Base-by-base conservation (phyloP, 2,888 invertebrate species). In the Dorcus hopei region DNA sequence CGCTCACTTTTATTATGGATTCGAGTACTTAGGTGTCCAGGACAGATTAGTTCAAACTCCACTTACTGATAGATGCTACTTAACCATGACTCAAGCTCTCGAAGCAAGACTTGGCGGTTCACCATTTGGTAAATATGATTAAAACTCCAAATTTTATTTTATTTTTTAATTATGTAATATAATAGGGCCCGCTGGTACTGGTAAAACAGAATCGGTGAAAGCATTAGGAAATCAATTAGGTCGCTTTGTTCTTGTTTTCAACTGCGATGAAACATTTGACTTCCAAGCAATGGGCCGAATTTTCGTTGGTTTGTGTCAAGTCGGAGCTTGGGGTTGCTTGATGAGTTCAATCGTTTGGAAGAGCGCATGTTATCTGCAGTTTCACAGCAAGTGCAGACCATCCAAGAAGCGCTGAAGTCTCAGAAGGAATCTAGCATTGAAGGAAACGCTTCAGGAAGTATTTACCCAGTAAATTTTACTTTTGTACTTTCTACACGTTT, bases 211-310 rank as follows among this genome's bases (percentile, higher is more conserved):
- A 79, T 97, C 98, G 0, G 99, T 99, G 0, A 99, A 99, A 80
- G 99, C 99, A 14, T 85, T 99, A 49, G 99, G 99, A 54, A 95
- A 99, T 79, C 98, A 99, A 75, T 83, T 99, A 26, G 99, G 99
- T 58, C 87, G 99, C 61, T 99, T 99, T 79, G 99, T 99, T 1
- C 83, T 99, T 59, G 99, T 99, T 2, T 99, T 99, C 82, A 99
- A 99, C 81, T 99, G 99, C 78, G 99, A 99, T 74, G 99, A 99
- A 80, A 99, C 97, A 0, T 99, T 99, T 79, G 99, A 99, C 80
- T 99, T 99, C 83, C 97, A 97, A 84, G 99, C 99, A 2, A 98
- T 99, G 97, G 99, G 99, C 48, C 87, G 99, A 68, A 99, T 99
- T 77, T 98, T 99, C 79, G 97, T 99, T 62, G 99, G 99, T 75